Evolutionary conservation across 2,113 vertebrate genomes (phyloP).

Genomic region (Tringa solitaria): DNA sequence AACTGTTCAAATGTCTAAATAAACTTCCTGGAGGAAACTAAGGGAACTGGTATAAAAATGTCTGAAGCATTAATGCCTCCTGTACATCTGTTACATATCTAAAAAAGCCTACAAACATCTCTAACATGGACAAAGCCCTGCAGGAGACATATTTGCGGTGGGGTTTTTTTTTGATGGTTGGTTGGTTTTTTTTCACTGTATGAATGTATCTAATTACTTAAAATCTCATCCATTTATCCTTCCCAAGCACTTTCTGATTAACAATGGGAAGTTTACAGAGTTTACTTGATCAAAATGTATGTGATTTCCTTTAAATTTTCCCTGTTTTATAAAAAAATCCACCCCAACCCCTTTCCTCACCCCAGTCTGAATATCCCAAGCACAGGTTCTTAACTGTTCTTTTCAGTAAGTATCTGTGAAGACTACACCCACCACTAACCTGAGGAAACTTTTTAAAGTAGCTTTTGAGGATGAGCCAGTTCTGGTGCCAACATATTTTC

Average conservation of each 20-base stretch:
- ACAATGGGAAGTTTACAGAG: neutral
- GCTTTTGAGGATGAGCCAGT: neutral
- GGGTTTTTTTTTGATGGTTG: too few relatives aligned
- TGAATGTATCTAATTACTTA: neutral
- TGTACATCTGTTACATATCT: neutral
- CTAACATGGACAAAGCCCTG: neutral
- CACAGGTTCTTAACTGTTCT: neutral
- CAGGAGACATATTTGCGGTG: too few relatives aligned
- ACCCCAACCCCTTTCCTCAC: accelerated
- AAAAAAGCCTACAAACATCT: neutral
- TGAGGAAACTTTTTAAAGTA: neutral
- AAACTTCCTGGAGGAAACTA: neutral
- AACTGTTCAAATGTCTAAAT: neutral
- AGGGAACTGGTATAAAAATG: neutral
- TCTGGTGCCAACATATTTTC: neutral
- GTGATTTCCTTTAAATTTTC: neutral
- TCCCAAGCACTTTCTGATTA: neutral
- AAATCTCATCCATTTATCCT: neutral
- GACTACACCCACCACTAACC: neutral
- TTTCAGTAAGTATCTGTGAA: neutral
- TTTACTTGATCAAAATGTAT: neutral
- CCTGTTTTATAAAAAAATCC: neutral
- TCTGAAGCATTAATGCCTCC: neutral
- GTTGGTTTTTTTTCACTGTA: neutral
- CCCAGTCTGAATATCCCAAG: accelerated